Evolutionary conservation across 2,888 invertebrate species (phyloP).

Genomic region (Peribatodes rhomboidaria): DNA sequence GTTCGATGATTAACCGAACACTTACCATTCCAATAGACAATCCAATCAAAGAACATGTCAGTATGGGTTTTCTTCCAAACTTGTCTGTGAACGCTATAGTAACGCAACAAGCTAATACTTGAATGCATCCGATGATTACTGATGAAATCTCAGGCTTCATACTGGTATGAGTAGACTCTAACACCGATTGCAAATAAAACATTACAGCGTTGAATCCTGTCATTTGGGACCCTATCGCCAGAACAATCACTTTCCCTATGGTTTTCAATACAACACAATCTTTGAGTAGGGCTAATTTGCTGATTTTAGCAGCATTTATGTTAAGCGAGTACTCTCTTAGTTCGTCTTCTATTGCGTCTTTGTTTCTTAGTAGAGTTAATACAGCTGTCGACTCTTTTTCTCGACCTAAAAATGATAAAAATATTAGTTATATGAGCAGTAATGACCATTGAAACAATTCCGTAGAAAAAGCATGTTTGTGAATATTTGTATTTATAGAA

Average conservation of each 20-base stretch:
- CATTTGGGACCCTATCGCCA: constrained; percentile 46
- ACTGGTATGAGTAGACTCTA: constrained; percentile 61
- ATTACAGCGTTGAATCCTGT: constrained; percentile 62
- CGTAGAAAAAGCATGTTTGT: too few species aligned
- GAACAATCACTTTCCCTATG: constrained; percentile 12
- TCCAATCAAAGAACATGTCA: constrained; percentile 17
- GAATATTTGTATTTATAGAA: too few species aligned
- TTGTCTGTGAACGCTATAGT: constrained; percentile 53
- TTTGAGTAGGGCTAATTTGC: constrained; percentile 31
- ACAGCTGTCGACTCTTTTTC: constrained; percentile 57
- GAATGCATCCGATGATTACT: constrained; percentile 62
- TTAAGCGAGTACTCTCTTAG: constrained; percentile 58
- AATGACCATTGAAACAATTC: too few species aligned
- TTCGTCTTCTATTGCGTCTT: constrained; percentile 56
- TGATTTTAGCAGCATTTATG: constrained; percentile 10
- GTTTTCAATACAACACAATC: constrained; percentile 21
- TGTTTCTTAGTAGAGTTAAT: constrained; percentile 57
- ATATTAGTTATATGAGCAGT: not conserved
- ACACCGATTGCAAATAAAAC: constrained; percentile 65
- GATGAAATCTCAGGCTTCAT: constrained; percentile 61
- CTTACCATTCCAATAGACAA: constrained; percentile 29
- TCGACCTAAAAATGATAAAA: constrained; percentile 50
- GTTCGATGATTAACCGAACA: too few species aligned
- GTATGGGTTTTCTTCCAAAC: constrained; percentile 52
- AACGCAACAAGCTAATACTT: constrained; percentile 58